Base-by-base conservation (phyloP, 2,113 vertebrate genomes). In the Rhineura floridana region DNA sequence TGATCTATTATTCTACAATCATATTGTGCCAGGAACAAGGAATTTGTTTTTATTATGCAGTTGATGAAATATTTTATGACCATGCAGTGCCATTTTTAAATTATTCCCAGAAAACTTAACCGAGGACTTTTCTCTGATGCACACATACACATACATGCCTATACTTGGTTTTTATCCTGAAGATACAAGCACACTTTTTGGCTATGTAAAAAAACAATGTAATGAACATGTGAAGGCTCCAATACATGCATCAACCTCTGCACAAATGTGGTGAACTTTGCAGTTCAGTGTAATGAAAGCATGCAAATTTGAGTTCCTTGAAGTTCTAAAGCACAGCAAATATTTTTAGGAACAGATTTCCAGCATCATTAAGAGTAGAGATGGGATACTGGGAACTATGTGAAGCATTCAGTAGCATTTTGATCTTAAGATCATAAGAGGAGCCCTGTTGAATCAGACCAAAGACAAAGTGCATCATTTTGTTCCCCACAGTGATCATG, bases 1-100 rank as follows among this genome's bases (percentile, higher is more conserved):
- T 42, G 78, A 91, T 85, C 81, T 84, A 87, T 67, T 92, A 72
- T 52, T 93, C 84, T 90, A 67, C 59, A 90, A 55, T 88, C 92
- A 83, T 87, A 75, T 25, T 87, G 85, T 78, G 81, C 79, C 88
- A 19, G 46, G 86, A 81, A 70, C 63, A 0, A 2, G 72, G 0
- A 83, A 86, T 77, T 48, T 79, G 7, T 46, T 90, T 86, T 91
- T 52, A 75, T 75, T 88, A 84, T 33, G 4, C 4, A 90, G n/a
- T 0, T 0, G 63, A 46, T 15, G 36, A 21, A 78, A 1, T 17
- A 33, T 82, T 91, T 87, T 44, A 33, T 48, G 79, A 8, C 63
- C 25, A 12, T 73, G 55, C 1, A 9, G 86, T 13, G 72, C 30
- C 73, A 84, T 89, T 91, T 46, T 92, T 72, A 76, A 10, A 63